Base-by-base conservation (phyloP, 2,797 vertebrate genomes). In the Eulemur albifrons region DNA sequence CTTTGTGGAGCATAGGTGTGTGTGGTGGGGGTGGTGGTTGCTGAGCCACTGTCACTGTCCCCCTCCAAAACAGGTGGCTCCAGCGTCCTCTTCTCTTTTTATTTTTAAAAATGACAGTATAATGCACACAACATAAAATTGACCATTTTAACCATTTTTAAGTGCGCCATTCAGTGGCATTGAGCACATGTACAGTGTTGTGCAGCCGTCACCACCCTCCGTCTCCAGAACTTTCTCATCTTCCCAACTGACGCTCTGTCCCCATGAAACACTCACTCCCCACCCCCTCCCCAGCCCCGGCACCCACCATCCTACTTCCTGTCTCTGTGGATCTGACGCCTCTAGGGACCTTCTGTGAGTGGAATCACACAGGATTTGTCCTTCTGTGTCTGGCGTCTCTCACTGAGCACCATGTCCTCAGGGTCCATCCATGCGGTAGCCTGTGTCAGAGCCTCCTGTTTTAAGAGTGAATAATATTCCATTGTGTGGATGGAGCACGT, bases 401-500 rank as follows among this genome's bases (percentile, higher is more conserved):
- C 76, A 40, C 50, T 76, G 57, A 59, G 25, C 25, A 20, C 20
- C 7, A 11, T 5, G 4, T 67, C 67, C 23, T 73, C 32, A 8
- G 7, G 48, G 45, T 50, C 15, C 32, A 15, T 59, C 15, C n/a
- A 8, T 2, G 25, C 18, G 7, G 12, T 7, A 23, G 57, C 9
- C 3, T 7, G 52, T 17, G 35, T 45, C 52, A 43, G 23, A 35
- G n/a, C 27, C 1, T 23, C 30, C 1, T 20, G 65, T 40, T 50
- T 38, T 21, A 3, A 21, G 69, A 17, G 57, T 5, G 14, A 21
- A 4, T 63, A 17, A 2, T 52, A n/a, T 32, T 40, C 72, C 59
- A 1, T 0, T 0, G 0, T 1, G 6, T 65, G 40, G 48, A 7
- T 3, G 45, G 38, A 14, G 43, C 57, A 1, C 4, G 3, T 1